Evolutionary conservation across 2,113 vertebrate genomes (phyloP).

Genomic region (Sebastes schlegelii): DNA sequence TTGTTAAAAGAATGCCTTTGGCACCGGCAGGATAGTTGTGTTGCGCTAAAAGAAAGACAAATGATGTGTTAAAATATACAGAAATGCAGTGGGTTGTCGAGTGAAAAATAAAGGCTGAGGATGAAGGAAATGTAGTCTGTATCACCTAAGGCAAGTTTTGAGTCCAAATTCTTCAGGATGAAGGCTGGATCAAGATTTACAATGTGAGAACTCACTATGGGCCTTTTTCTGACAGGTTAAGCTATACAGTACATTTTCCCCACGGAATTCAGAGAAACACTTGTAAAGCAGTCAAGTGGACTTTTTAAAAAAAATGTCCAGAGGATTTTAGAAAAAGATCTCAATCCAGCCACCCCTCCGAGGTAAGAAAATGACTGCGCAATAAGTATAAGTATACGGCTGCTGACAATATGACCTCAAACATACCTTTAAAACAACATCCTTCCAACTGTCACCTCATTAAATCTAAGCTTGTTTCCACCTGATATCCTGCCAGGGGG

Average conservation of each 20-base stretch:
- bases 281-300: constrained; percentile 14
- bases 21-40: constrained; percentile 3
- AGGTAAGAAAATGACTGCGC: background rate
- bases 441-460: constrained; percentile 41
- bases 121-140: constrained; percentile 41
- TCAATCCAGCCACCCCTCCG: background rate
- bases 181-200: constrained; percentile 70
- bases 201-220: constrained; percentile 51
- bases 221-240: constrained; percentile 49
- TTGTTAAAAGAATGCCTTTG: constrained; percentile 40
- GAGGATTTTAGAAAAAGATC: constrained; percentile 3
- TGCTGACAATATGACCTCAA: constrained; percentile 35
- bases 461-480: constrained; percentile 72
- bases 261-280: constrained; percentile 34
- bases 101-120: constrained; percentile 14
- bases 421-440: constrained; percentile 15
- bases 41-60: constrained; percentile 54
- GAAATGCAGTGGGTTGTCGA: constrained; percentile 53
- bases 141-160: constrained; percentile 62
- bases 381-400: no score
- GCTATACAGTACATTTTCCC: constrained; percentile 15
- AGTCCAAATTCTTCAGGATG: constrained; percentile 53
- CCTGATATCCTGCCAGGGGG: constrained; percentile 55
- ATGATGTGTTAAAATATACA: constrained; percentile 49
- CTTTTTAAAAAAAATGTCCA: background rate